Percentiles rank a stretch among this genome's conserved stretches.
phyloP scores from a whole-genome alignment of 2,113 vertebrate species.

The Podarcis muralis region DNA sequence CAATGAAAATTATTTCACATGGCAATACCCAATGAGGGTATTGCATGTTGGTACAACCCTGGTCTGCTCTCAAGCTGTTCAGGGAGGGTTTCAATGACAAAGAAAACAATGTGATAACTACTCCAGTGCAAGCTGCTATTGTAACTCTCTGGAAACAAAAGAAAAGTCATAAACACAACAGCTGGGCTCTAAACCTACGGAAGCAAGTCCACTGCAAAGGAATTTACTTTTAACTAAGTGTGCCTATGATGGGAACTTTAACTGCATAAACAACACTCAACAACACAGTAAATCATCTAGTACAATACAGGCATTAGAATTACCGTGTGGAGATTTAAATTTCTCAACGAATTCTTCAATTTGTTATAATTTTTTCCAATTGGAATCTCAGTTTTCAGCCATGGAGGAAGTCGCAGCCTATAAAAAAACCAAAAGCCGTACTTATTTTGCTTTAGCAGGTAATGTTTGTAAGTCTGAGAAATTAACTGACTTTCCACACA shows the following conservation, averaged over 20 bases:
- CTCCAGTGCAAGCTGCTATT: neutral
- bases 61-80: neutral
- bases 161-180: neutral
- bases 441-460: neutral
- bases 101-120: neutral
- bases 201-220: neutral
- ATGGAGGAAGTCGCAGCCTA: slow-evolving; percentile 92
- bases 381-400: slow-evolving; percentile 96
- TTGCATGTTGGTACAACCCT: neutral
- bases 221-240: neutral
- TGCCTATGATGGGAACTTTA: neutral
- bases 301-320: slow-evolving; percentile 51
- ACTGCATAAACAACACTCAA: neutral
- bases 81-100: neutral
- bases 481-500: neutral
- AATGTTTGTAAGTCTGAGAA: neutral
- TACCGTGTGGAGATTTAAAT: slow-evolving; percentile 95
- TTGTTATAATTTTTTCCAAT: slow-evolving; percentile 95
- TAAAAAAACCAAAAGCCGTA: neutral
- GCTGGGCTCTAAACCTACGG: neutral
- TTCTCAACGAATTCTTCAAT: slow-evolving; percentile 91
- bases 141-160: neutral
- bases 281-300: neutral
- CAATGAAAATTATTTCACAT: neutral
- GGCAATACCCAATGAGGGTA: neutral